These are phyloP conservation scores for Podocnemis expansa DNA, from an alignment of 2,113 vertebrate species.

Conservation along the genomic window DNA sequence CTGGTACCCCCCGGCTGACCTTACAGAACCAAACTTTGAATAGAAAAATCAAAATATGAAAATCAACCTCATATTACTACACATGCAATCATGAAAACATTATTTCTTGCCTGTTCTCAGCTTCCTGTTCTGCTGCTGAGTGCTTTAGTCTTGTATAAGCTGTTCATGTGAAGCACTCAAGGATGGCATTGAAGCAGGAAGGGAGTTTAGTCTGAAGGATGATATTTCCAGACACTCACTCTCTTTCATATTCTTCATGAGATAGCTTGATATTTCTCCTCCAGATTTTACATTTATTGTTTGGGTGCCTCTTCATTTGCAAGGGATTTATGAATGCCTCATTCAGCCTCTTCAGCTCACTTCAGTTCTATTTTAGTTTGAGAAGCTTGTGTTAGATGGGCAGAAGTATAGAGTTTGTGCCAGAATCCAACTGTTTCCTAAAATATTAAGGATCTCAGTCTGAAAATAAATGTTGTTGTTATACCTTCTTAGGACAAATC, in stretches of 20 bases:
- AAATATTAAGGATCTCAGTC: background rate
- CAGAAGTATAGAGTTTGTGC: constrained; percentile 10
- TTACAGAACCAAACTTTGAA: constrained; percentile 55
- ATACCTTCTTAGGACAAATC: background rate
- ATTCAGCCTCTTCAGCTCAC: constrained; percentile 69
- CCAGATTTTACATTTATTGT: constrained; percentile 52
- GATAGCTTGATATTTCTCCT: constrained; percentile 36
- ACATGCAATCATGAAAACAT: constrained; percentile 44
- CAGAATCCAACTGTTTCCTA: constrained; percentile 23
- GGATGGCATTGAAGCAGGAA: constrained; percentile 71
- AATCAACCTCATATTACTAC: background rate
- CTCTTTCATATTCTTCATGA: constrained; percentile 62
- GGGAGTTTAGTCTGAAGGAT: constrained; percentile 56
- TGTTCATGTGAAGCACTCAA: constrained; percentile 70
- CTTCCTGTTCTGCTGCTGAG: constrained; percentile 66
- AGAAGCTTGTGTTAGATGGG: constrained; percentile 28
- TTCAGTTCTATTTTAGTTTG: constrained; percentile 67
- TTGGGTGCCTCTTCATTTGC: constrained; percentile 53
- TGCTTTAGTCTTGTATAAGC: constrained; percentile 42
- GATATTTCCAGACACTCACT: constrained; percentile 44
- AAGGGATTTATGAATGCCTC: constrained; percentile 56
- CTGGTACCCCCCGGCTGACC: background rate
- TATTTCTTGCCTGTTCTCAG: constrained; percentile 53
- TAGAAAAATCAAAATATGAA: constrained; percentile 66
- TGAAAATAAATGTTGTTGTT: background rate